phyloP scores from a whole-genome alignment of 2,888 invertebrate species.

The Pollenia griseotomentosa region DNA sequence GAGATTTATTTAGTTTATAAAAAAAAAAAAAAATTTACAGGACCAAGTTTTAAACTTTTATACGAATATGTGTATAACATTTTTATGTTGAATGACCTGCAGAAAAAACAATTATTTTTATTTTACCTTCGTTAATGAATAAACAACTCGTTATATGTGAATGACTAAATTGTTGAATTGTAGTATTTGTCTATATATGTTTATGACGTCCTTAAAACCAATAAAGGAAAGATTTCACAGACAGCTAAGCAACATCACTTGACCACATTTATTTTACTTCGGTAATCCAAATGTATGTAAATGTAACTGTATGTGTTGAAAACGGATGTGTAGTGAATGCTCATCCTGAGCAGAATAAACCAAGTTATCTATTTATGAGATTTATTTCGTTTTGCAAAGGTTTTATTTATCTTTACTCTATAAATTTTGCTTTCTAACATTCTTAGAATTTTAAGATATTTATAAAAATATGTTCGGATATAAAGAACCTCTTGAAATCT shows the following conservation, averaged over 20 bases:
- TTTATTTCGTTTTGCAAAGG: too few relatives aligned
- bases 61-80: too few relatives aligned
- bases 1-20: slow-evolving; percentile 33
- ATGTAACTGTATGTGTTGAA: too few relatives aligned
- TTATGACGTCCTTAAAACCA: slow-evolving; percentile 39
- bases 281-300: neutral
- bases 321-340: too few relatives aligned
- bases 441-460: too few relatives aligned
- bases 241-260: slow-evolving; percentile 41
- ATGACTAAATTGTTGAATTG: slow-evolving; percentile 11
- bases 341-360: too few relatives aligned
- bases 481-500: too few relatives aligned
- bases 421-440: too few relatives aligned
- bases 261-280: slow-evolving; percentile 37
- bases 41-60: neutral
- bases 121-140: slow-evolving; percentile 30
- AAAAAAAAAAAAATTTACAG: neutral
- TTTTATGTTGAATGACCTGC: neutral
- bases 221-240: slow-evolving; percentile 44
- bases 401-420: too few relatives aligned
- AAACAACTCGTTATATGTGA: slow-evolving; percentile 25
- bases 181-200: neutral
- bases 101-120: slow-evolving; percentile 28
- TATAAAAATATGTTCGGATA: too few relatives aligned
- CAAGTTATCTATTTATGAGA: too few relatives aligned